phyloP scores from a whole-genome alignment of 2,113 vertebrate genomes.

The Paramisgurnus dabryanus region DNA sequence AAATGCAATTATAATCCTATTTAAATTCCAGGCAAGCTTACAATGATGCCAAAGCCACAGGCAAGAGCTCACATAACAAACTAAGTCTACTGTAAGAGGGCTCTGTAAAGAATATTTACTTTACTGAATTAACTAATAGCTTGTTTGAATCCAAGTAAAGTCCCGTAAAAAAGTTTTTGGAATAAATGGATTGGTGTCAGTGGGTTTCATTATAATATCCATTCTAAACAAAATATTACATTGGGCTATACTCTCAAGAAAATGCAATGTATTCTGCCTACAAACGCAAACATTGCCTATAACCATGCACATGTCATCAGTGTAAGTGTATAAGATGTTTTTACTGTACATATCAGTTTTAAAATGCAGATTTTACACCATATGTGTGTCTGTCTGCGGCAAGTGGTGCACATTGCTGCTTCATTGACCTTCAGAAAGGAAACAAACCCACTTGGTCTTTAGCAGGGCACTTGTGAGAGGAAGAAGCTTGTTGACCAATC shows the following conservation, averaged over 20 bases:
- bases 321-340: not conserved
- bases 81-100: conserved; percentile 22
- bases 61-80: conserved; percentile 50
- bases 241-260: not conserved
- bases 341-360: not conserved
- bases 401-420: conserved; percentile 44
- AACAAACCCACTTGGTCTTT: conserved; percentile 68
- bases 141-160: conserved; percentile 11
- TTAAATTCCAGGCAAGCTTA: not conserved
- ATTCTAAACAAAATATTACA: conserved; percentile 3
- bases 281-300: too few species aligned
- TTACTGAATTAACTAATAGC: conserved; percentile 14
- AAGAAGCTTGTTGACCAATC: conserved; percentile 76
- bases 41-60: conserved; percentile 29
- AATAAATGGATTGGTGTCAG: conserved; percentile 11
- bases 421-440: conserved; percentile 74
- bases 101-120: conserved; percentile 6
- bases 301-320: too few species aligned
- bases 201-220: not conserved
- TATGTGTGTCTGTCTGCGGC: conserved; percentile 3
- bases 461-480: conserved; percentile 72
- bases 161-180: conserved; percentile 5
- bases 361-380: not conserved
- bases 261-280: not conserved
- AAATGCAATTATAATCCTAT: not conserved